Base-by-base conservation (phyloP, 2,888 invertebrate genomes). In the Euzophera pinguis region DNA sequence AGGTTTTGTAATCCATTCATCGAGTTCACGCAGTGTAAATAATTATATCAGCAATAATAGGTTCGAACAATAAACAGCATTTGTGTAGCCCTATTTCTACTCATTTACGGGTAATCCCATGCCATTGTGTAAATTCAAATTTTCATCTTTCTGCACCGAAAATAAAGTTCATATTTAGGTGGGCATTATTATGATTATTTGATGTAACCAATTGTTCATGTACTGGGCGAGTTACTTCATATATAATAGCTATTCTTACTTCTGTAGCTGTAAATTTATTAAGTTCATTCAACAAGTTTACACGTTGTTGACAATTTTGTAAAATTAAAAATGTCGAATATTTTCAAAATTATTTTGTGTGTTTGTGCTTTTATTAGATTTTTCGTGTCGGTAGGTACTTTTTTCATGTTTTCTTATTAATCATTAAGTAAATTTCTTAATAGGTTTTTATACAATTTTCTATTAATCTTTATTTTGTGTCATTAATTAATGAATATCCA, bases 261-360 rank as follows among this genome's bases (percentile, higher is more conserved):
- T 53, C 54, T 60, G 51, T 53, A 51, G 22, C 56, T 60, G 67
- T 64, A 69, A 62, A 67, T 55, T 64, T 63, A 64, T 68, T 64
- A 64, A 56, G 56, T 53, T 54, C 47, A 64, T 59, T 77, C 79
- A 66, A 72, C 77, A 75, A 81, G 80, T 80, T 82, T 49, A 57
- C 63, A 59, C 69, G 59, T 58, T 59, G 53, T 29, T 37, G 27
- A 56, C 52, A 34, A 43, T 49, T 56, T 57, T 35, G 48, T n/a
- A 45, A 43, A 12, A n/a, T 50, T 49, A 27, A 60, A 57, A 57
- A 72, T 71, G 73, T 50, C 56, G 27, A 39, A 35, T 13, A 22
- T 55, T 13, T 4, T 58, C 6, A 55, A 53, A 41, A 45, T 42
- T 48, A 22, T 48, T 7, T 50, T 61, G 32, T 53, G 52, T 34